A percentile compares a stretch with the other conserved stretches of the same genome.
These are phyloP conservation scores for Lasioglossum baleicum DNA, from an alignment of 1,140 invertebrate species.

Conservation along the genomic window DNA sequence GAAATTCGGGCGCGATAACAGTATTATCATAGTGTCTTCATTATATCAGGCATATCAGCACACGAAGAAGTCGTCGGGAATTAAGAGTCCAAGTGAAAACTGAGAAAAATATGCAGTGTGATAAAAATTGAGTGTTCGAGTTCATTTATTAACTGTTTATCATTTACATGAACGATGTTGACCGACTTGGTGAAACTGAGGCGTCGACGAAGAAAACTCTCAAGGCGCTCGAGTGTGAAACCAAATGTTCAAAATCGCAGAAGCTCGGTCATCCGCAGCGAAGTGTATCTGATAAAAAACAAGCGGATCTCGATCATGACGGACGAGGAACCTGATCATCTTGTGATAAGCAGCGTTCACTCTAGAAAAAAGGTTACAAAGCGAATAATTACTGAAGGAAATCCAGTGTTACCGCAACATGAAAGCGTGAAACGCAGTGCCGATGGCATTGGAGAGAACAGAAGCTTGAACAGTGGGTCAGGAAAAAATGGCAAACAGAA, in stretches of 20 bases:
- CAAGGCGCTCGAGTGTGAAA: neutral
- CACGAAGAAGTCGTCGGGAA: too few species aligned
- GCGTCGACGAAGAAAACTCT: neutral
- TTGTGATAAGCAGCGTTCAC: neutral
- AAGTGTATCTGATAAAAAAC: constrained; percentile 15
- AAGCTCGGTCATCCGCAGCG: neutral
- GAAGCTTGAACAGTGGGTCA: neutral
- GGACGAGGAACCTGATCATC: constrained; percentile 42
- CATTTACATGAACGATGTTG: neutral
- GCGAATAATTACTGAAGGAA: constrained; percentile 15
- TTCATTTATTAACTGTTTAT: too few species aligned
- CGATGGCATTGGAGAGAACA: constrained; percentile 27
- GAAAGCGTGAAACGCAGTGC: neutral
- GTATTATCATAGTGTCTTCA: neutral
- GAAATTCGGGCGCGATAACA: neutral
- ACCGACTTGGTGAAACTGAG: constrained; percentile 20
- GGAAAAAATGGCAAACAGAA: constrained; percentile 39
- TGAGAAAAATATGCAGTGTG: too few species aligned
- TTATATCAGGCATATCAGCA: too few species aligned
- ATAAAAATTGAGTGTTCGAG: too few species aligned
- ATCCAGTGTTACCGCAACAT: constrained; percentile 32
- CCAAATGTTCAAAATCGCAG: neutral
- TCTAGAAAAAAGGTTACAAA: neutral
- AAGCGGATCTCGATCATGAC: constrained; percentile 63
- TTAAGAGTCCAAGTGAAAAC: too few species aligned